Evolutionary conservation across 1,140 invertebrate species (phyloP), one percentile per base, ranked within the genome.

Genomic region (Drosophila tristis): DNA sequence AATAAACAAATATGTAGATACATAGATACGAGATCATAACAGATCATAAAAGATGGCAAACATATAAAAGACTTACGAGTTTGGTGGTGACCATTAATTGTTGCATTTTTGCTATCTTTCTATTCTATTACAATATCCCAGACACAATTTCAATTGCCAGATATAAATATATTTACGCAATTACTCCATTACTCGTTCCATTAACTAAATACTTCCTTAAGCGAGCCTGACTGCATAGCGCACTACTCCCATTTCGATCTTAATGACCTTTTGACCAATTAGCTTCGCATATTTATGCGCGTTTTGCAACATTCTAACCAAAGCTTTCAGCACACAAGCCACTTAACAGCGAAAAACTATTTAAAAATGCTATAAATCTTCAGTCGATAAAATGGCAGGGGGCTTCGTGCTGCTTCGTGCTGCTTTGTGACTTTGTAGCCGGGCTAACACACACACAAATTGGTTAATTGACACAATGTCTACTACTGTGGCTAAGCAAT

Each of bases 291-390:
- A 54, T 72, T 74, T 74, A 13, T 11, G 9, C 35, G 64, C 53
- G 59, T 74, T 74, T 61, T 73, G 23, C 44, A 51, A 66, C 31
- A 66, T 59, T 11, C 26, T 25, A 48, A 68, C 60, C 48, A 59
- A 70, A 78, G 64, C 75, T 79, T 71, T 84, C 78, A 78, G 9
- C 35, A 61, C 62, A 20, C 66, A 57, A 60, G 57, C 53, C 53
- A 68, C 42, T 71, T 53, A 47, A 60, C 42, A 49, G 58, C 55
- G 57, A 50, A 75, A 74, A 80, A 70, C 53, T 68, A 82, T 82
- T 87, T 70, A 70, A 79, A 84, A 90, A 74, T 71, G 59, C 78
- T 45, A 87, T 87, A 84, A 87, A 87, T 87, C 76, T 84, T 65
- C 5, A 49, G 51, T 71, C 79, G 67, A 87, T 84, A 50, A 84